phyloP scores from a whole-genome alignment of 2,888 invertebrate genomes.

The Baronia brevicornis region DNA sequence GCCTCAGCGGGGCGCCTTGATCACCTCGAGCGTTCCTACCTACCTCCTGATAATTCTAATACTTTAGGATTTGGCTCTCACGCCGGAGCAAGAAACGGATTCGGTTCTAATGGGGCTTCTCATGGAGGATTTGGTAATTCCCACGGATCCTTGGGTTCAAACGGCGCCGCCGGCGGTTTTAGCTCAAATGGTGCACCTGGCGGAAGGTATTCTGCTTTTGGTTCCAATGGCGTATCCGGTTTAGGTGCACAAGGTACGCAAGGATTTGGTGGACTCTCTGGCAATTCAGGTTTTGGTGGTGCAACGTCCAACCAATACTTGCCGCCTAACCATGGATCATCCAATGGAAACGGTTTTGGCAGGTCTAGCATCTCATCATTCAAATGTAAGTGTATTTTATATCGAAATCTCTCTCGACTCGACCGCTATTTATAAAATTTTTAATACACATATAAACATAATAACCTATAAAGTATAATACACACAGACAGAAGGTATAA shows the following conservation, averaged over 20 bases:
- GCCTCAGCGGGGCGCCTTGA: conserved; percentile 56
- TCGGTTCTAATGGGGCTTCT: conserved; percentile 15
- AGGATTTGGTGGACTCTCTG: conserved; percentile 19
- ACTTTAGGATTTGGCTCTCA: conserved; percentile 16
- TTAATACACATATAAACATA: too few species aligned
- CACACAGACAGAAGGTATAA: too few species aligned
- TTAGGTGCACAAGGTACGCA: conserved; percentile 11
- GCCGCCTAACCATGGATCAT: conserved; percentile 50
- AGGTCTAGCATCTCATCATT: conserved; percentile 18
- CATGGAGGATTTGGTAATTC: conserved; percentile 12
- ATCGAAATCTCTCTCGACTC: conserved; percentile 5
- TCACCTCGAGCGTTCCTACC: conserved; percentile 56
- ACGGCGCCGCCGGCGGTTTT: conserved; percentile 6
- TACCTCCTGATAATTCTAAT: conserved; percentile 42
- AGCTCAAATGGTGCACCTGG: conserved; percentile 21
- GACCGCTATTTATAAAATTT: too few species aligned
- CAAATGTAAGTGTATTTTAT: conserved; percentile 23
- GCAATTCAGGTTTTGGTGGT: conserved; percentile 30
- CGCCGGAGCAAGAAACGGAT: conserved; percentile 18
- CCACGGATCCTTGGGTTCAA: conserved; percentile 10
- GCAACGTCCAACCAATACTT: conserved; percentile 59
- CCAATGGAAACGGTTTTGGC: conserved; percentile 24
- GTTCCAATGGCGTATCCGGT: conserved; percentile 23
- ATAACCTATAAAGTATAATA: too few species aligned
- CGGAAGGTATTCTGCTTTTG: conserved; percentile 23